phyloP scores from a whole-genome alignment of 2,797 vertebrate species.

The Columba guinea region DNA sequence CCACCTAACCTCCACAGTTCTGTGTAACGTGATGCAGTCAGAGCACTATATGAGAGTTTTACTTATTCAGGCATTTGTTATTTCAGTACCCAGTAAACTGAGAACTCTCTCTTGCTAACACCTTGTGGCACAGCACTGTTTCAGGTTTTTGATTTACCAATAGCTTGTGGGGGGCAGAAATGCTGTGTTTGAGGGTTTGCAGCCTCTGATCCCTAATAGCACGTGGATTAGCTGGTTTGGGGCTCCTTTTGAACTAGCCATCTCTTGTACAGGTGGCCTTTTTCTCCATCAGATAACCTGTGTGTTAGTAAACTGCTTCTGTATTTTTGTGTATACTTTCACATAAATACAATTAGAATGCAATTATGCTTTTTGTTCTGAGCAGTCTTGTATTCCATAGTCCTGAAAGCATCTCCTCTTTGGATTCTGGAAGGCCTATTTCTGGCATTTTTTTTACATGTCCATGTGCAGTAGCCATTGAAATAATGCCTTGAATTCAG shows the following conservation, averaged over 20 bases:
- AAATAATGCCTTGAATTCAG: not conserved
- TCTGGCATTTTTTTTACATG: not conserved
- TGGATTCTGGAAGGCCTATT: not conserved
- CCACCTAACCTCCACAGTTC: not conserved
- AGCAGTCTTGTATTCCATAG: not conserved
- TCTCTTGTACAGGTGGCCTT: not conserved
- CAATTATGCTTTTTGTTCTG: not conserved
- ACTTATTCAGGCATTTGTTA: not conserved
- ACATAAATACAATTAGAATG: not conserved
- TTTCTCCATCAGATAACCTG: not conserved
- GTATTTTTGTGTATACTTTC: not conserved
- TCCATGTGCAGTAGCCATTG: not conserved
- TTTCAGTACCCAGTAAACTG: not conserved
- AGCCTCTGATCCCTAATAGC: not conserved
- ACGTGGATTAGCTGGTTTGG: not conserved
- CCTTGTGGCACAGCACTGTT: not conserved
- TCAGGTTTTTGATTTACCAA: not conserved
- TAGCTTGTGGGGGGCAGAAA: not conserved
- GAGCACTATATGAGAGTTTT: not conserved
- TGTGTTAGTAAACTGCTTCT: not conserved
- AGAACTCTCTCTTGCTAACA: not conserved
- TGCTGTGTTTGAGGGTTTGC: not conserved
- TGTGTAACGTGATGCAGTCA: not conserved
- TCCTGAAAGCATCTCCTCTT: not conserved
- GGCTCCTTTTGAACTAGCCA: not conserved